Conservation (phyloP, 1,140 invertebrate genomes). For the Agrilus planipennis region DNA sequence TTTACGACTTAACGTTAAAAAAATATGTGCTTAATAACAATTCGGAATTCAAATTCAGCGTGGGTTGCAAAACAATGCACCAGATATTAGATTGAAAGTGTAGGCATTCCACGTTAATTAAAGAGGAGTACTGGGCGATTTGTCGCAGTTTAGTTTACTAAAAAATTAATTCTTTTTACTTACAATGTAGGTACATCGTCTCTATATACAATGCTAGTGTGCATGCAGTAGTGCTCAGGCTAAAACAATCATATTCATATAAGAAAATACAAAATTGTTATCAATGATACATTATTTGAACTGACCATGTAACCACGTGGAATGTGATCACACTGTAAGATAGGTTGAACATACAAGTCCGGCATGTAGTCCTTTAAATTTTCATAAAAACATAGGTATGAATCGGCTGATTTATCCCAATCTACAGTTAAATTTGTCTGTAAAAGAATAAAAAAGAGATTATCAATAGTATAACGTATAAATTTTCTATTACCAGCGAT, state of each 20-base stretch:
- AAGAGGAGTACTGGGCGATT: too few species aligned
- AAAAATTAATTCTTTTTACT: constrained; percentile 25
- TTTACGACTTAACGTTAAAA: too few species aligned
- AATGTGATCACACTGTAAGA: constrained; percentile 45
- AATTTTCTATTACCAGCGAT: too few species aligned
- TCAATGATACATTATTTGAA: constrained; percentile 10
- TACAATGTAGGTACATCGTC: constrained; percentile 52
- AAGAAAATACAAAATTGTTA: constrained; percentile 15
- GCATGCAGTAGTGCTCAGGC: constrained; percentile 60
- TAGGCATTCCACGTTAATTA: too few species aligned
- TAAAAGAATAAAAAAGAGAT: constrained; percentile 22
- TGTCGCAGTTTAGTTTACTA: constrained; percentile 13
- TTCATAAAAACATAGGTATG: constrained; percentile 55
- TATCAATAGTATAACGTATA: constrained; percentile 8
- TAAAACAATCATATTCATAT: constrained; percentile 30
- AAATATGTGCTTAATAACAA: too few species aligned
- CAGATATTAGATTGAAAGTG: too few species aligned
- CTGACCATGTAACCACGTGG: constrained; percentile 48
- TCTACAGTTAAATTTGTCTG: constrained; percentile 58
- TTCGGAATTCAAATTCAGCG: too few species aligned
- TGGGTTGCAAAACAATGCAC: too few species aligned
- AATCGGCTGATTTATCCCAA: constrained; percentile 52
- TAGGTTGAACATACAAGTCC: constrained; percentile 36
- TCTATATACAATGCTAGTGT: constrained; percentile 51
- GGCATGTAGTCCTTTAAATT: constrained; percentile 36